Conservation (phyloP, 2,113 vertebrate genomes). For the Alectura lathami region DNA sequence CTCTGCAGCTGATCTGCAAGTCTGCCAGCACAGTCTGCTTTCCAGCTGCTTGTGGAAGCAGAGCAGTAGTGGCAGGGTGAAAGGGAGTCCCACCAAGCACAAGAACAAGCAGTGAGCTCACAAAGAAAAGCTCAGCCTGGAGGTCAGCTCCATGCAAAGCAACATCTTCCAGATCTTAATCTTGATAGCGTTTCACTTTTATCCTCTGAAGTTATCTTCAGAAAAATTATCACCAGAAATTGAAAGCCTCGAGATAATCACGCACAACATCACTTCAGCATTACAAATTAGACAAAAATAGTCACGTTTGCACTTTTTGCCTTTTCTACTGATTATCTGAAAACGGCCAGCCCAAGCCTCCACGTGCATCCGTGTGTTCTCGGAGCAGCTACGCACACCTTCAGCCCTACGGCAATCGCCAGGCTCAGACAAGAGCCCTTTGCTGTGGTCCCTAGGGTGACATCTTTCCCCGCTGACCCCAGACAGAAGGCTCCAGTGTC, state of each 20-base stretch:
- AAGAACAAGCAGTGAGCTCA: not conserved
- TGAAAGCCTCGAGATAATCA: not conserved
- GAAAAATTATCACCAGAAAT: not conserved
- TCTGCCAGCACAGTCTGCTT: not conserved
- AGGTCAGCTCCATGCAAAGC: not conserved
- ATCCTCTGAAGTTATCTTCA: not conserved
- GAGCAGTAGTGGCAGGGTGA: not conserved
- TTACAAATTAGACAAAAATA: not conserved
- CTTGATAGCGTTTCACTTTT: not conserved
- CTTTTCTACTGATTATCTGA: rapidly evolving
- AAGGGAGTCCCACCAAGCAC: not conserved
- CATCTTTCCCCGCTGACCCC: not conserved
- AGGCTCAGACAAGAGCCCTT: not conserved
- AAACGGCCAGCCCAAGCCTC: not conserved
- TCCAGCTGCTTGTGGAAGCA: not conserved
- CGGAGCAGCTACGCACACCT: not conserved
- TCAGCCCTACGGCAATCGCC: not conserved
- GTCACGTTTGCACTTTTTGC: rapidly evolving
- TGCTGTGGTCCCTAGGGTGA: not conserved
- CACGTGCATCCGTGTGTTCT: rapidly evolving
- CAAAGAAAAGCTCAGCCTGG: not conserved
- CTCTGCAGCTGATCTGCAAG: not conserved
- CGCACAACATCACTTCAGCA: rapidly evolving
- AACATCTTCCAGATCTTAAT: not conserved
- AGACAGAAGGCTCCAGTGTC: not conserved